phyloP scores from a whole-genome alignment of 2,888 invertebrate species.

The Sarcophaga subvicina region DNA sequence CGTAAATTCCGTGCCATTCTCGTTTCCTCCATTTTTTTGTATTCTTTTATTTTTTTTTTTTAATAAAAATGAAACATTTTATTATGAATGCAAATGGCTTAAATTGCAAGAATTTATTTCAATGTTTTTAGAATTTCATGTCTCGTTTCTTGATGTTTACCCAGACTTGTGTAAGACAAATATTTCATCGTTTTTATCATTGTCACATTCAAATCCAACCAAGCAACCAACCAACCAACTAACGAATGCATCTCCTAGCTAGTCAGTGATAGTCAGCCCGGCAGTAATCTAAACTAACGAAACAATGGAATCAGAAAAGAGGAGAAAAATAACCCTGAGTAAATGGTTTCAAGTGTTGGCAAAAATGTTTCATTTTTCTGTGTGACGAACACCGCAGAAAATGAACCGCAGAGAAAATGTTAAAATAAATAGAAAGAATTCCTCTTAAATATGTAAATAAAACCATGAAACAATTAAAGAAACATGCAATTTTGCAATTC shows the following conservation, averaged over 20 bases:
- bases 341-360: background rate
- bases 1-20: too few relatives aligned
- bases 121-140: background rate
- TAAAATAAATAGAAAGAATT: slow-evolving; percentile 23
- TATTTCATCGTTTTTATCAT: slow-evolving; percentile 55
- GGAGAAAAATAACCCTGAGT: background rate
- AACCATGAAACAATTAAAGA: background rate
- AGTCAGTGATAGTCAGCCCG: background rate
- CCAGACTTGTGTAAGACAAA: slow-evolving; percentile 53
- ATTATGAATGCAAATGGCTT: slow-evolving; percentile 18
- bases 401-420: background rate
- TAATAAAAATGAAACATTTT: background rate
- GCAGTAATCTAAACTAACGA: background rate
- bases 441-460: background rate
- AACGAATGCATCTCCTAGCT: background rate
- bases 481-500: background rate
- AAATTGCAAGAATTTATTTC: background rate
- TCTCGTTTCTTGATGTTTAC: slow-evolving; percentile 24
- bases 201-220: slow-evolving; percentile 31
- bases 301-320: background rate
- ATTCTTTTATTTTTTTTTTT: too few relatives aligned
- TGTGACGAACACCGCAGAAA: background rate
- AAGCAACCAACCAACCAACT: slow-evolving; percentile 4
- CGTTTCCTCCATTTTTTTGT: too few relatives aligned
- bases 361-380: background rate